phyloP scores from a whole-genome alignment of 1,140 invertebrate genomes.

The Batillaria attramentaria region DNA sequence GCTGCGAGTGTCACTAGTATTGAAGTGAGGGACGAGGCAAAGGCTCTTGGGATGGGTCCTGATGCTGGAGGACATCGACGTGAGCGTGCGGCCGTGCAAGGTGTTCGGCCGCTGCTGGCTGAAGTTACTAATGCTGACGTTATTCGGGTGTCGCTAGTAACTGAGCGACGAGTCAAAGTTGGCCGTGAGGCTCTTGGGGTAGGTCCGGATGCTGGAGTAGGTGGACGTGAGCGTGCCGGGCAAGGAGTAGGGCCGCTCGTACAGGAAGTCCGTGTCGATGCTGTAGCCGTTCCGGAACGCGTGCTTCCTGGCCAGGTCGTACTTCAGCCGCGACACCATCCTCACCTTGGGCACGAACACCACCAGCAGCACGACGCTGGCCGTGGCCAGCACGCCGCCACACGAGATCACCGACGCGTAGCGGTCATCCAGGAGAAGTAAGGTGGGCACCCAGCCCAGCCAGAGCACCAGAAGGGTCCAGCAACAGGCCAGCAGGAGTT shows the following conservation, averaged over 20 bases:
- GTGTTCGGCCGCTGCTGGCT: no score
- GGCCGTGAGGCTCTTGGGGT: slow-evolving; percentile 55
- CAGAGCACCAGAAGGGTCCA: slow-evolving; percentile 73
- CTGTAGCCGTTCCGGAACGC: slow-evolving; percentile 56
- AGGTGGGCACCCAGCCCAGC: slow-evolving; percentile 75
- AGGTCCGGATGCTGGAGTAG: slow-evolving; percentile 55
- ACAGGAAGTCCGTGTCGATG: slow-evolving; percentile 62
- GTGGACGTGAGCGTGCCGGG: slow-evolving; percentile 52
- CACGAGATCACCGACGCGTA: slow-evolving; percentile 76
- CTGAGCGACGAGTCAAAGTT: slow-evolving; percentile 61
- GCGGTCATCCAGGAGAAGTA: slow-evolving; percentile 70
- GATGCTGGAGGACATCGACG: no score
- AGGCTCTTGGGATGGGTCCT: no score
- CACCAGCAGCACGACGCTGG: slow-evolving; percentile 74
- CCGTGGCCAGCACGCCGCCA: slow-evolving; percentile 75
- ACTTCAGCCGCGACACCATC: slow-evolving; percentile 72
- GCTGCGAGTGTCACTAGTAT: no score
- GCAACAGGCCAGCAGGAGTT: slow-evolving; percentile 75
- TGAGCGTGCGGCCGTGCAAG: no score
- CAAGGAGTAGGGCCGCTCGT: slow-evolving; percentile 63
- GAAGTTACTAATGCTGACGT: no score
- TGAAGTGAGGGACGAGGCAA: no score
- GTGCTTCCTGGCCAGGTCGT: slow-evolving; percentile 54
- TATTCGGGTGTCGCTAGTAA: no score
- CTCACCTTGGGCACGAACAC: slow-evolving; percentile 77